A percentile compares a stretch with the other conserved stretches of the same genome.
phyloP scores from a whole-genome alignment of 2,888 invertebrate species.

The Lasioglossum pauxillum region DNA sequence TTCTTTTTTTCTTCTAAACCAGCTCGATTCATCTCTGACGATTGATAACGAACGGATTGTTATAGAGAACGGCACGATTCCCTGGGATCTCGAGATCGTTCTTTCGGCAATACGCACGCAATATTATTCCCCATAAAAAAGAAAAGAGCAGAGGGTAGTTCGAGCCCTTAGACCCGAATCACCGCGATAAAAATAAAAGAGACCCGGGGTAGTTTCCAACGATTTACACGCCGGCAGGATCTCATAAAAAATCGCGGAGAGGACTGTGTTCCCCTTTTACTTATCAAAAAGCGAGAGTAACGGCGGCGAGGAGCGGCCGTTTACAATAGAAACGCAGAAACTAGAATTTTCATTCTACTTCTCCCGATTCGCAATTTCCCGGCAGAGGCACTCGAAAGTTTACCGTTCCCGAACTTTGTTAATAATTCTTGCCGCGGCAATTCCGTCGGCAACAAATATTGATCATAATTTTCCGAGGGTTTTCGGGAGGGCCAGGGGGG shows the following conservation, averaged over 20 bases:
- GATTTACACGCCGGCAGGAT: background rate
- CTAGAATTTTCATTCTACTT: background rate
- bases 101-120: background rate
- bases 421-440: conserved; percentile 10
- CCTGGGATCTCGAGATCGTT: background rate
- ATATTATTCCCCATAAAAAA: background rate
- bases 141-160: background rate
- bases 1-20: background rate
- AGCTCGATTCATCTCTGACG: background rate
- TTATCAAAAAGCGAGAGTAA: background rate
- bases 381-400: background rate
- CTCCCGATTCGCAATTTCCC: background rate
- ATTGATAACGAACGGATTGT: background rate
- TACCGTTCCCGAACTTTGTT: conserved; percentile 10
- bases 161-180: background rate
- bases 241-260: background rate
- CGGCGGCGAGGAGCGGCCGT: background rate
- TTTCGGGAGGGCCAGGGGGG: too few relatives aligned
- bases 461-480: conserved; percentile 15
- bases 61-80: background rate
- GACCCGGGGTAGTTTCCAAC: background rate
- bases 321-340: background rate
- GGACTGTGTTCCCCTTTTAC: background rate
- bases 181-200: conserved; percentile 8
- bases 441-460: conserved; percentile 5